Percentiles rank a stretch among this genome's conserved stretches.
Evolutionary conservation across 2,113 vertebrate genomes (phyloP).

Genomic region (Esox niger): DNA sequence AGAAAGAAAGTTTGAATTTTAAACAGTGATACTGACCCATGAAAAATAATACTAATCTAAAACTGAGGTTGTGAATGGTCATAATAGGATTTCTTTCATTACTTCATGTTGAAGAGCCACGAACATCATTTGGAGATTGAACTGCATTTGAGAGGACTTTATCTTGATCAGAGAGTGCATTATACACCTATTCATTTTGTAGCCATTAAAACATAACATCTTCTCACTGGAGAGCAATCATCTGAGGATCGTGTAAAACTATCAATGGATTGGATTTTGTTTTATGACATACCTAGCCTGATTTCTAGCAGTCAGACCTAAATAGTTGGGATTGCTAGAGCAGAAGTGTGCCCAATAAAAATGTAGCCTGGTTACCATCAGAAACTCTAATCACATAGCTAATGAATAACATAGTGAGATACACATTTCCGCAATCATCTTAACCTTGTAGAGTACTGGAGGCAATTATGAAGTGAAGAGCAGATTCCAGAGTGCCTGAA

Average conservation of each 20-base stretch:
- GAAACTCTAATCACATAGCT: neutral
- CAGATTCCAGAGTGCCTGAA: neutral
- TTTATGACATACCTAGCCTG: neutral
- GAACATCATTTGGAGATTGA: conserved; percentile 43
- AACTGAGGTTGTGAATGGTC: conserved; percentile 53
- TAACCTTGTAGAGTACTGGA: neutral
- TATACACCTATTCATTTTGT: conserved; percentile 21
- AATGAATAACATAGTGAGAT: neutral
- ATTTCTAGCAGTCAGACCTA: neutral
- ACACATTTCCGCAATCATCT: neutral
- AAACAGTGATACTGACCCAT: conserved; percentile 37
- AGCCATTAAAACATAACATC: neutral
- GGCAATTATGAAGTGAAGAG: neutral
- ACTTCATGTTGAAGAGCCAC: conserved; percentile 38
- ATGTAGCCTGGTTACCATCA: too few species aligned
- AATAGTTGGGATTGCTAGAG: too few species aligned
- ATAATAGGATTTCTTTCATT: conserved; percentile 54
- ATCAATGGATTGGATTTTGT: neutral
- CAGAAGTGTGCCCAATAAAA: neutral
- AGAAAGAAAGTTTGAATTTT: too few species aligned
- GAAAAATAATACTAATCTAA: conserved; percentile 58
- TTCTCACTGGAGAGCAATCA: neutral
- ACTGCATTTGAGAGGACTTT: conserved; percentile 29
- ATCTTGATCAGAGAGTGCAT: conserved; percentile 19
- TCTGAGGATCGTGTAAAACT: neutral